Evolutionary conservation across 2,888 invertebrate genomes (phyloP).

Genomic region (Leucophenga maculata): DNA sequence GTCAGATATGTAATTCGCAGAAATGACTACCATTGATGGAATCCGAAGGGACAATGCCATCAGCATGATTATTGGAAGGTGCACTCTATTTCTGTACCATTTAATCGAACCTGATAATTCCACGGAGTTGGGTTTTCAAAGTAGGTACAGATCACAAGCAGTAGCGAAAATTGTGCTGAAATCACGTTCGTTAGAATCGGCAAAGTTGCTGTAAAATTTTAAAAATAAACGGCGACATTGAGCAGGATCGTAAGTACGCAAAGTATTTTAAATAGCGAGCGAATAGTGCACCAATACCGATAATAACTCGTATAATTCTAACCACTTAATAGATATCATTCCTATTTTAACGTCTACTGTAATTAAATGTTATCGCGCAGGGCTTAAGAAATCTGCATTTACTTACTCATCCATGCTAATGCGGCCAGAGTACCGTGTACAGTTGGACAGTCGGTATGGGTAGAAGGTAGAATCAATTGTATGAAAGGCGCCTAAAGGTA

Average conservation of each 20-base stretch:
- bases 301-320: slow-evolving; percentile 24
- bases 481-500: slow-evolving; percentile 81
- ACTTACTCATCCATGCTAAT: slow-evolving; percentile 93
- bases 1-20: slow-evolving; percentile 91
- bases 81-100: slow-evolving; percentile 92
- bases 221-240: slow-evolving; percentile 94
- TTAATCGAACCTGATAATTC: slow-evolving; percentile 95
- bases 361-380: slow-evolving; percentile 96
- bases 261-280: background rate
- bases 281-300: no score
- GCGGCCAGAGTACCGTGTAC: slow-evolving; percentile 92
- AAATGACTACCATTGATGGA: slow-evolving; percentile 94
- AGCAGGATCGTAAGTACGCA: slow-evolving; percentile 91
- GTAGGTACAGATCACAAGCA: slow-evolving; percentile 93
- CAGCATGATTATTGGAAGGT: slow-evolving; percentile 91
- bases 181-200: slow-evolving; percentile 94
- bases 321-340: slow-evolving; percentile 86
- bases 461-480: slow-evolving; percentile 98
- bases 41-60: slow-evolving; percentile 75
- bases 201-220: slow-evolving; percentile 94
- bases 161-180: slow-evolving; percentile 95
- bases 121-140: slow-evolving; percentile 96
- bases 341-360: slow-evolving; percentile 98
- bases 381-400: slow-evolving; percentile 90
- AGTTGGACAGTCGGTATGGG: slow-evolving; percentile 92